Base-by-base conservation (phyloP, 2,113 vertebrate species). In the Cercopithecus mona region DNA sequence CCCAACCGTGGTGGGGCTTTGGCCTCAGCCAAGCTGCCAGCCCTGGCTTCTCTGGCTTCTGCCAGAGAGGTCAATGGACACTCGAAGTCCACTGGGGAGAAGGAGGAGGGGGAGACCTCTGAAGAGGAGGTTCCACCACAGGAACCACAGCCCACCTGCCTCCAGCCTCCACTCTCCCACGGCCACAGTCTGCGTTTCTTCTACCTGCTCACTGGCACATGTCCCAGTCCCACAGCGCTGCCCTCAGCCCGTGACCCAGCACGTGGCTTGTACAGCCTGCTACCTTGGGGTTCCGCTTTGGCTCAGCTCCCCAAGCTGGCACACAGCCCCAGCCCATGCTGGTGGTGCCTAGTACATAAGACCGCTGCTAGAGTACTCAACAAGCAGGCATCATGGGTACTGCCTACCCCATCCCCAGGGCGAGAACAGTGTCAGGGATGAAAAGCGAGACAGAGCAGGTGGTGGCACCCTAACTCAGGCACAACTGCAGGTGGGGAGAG, bases 51-150 rank as follows among this genome's bases (percentile, higher is more conserved):
- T 80, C 82, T 94, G 85, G 89, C 90, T 64, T 76, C 94, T 45
- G 55, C 48, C 0, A 78, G 93, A 86, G 97, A 98, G 80, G 88
- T 96, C 73, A 92, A 91, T 2, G 96, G 96, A 38, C 90, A 70
- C 80, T 78, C 94, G 10, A 86, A 72, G 30, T 68, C 85, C 16
- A 9, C 85, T 3, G 97, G 68, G 22, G 88, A 94, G 66, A 89
- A 92, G 30, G 94, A 93, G 11, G 95, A 88, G 2, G 94, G 22
- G 43, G 88, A 94, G 38, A 85, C 82, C 16, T n/a, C 78, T 13
- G 97, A 90, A 93, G 96, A 94, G 38, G 38, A 38, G 38, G 38
- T 38, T 38, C 38, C 38, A 38, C 38, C 84, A 23, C 32, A 3
- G 30, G 52, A 20, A 13, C 27, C 14, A n/a, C 5, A 38, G 5